Evolutionary conservation across 2,797 vertebrate species (phyloP), one percentile per base, ranked within the genome.

Genomic region (Sandelia bainsii): DNA sequence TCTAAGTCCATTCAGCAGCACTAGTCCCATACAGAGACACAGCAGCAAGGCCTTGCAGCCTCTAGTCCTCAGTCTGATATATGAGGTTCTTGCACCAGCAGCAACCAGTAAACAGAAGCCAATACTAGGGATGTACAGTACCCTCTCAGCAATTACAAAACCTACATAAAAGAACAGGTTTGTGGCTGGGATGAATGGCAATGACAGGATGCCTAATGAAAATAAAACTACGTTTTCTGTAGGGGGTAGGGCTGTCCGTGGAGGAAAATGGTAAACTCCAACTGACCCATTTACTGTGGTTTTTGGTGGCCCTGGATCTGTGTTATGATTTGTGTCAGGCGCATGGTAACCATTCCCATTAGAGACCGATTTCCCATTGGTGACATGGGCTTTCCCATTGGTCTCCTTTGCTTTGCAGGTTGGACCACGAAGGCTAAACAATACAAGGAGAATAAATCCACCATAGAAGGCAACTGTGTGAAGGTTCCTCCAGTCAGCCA

Each of bases 161-260:
- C 98, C 98, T 7, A 99, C 98, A 75, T 99, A 99, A 90, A 99
- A 99, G 95, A 99, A 98, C 9, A 99, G 90, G 93, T 99, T 99
- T 56, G 96, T 96, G 82, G 98, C 98, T 56, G 98, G 98, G 83
- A 99, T 74, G 87, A 99, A 99, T 65, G 98, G 97, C 74, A 99
- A 82, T 37, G 96, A 93, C 89, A 99, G 90, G 72, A 98, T 89
- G 82, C 96, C 96, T 63, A 99, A 78, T 72, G 97, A 97, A 63
- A 99, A 95, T 49, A 97, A 91, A 17, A 97, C 96, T 65, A 98
- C 87, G 79, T 96, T 97, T 91, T 97, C 96, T 0, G 97, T 97
- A 32, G 95, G 95, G 77, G 97, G 97, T 87, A 98, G 93, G 52
- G 94, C 69, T 1, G 81, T 72, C 77, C 14, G 49, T 34, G 75